These are phyloP conservation scores for Electrona antarctica DNA, from an alignment of 2,113 vertebrate genomes.

Conservation along the genomic window DNA sequence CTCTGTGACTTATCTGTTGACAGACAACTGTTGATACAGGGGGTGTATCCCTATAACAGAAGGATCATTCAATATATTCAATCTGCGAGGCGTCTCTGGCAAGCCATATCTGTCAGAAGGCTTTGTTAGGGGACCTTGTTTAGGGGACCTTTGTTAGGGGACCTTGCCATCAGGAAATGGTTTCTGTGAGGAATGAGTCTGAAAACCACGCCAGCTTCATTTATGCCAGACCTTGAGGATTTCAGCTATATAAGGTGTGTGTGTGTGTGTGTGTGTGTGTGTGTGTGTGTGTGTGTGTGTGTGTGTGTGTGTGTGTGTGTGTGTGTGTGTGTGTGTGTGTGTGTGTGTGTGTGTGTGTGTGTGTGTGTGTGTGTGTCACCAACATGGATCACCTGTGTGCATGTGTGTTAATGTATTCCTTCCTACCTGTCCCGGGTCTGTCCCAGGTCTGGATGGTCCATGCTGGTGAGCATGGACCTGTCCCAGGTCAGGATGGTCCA, in stretches of 20 bases:
- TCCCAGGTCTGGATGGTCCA: too few relatives aligned
- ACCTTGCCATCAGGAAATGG: conserved; percentile 23
- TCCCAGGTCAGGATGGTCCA: too few relatives aligned
- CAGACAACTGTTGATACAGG: conserved; percentile 20
- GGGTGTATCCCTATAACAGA: conserved; percentile 12
- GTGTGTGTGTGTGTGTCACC: neutral
- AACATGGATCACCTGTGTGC: neutral
- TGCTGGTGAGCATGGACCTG: too few relatives aligned
- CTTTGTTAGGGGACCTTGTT: conserved; percentile 24
- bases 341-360: conserved; percentile 5
- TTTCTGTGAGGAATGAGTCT: conserved; percentile 31
- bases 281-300: neutral
- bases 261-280: neutral
- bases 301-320: neutral
- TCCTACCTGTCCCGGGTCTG: too few relatives aligned
- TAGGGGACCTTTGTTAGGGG: conserved; percentile 30
- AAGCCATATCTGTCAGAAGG: neutral
- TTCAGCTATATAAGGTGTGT: neutral
- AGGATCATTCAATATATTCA: neutral
- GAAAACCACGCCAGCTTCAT: neutral
- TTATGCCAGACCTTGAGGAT: neutral
- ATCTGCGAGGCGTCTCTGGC: conserved; percentile 8
- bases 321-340: neutral
- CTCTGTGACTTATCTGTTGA: neutral
- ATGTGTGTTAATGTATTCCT: neutral